These are phyloP conservation scores for Poeciliopsis turneri DNA, from an alignment of 2,797 vertebrate species.

Conservation along the genomic window DNA sequence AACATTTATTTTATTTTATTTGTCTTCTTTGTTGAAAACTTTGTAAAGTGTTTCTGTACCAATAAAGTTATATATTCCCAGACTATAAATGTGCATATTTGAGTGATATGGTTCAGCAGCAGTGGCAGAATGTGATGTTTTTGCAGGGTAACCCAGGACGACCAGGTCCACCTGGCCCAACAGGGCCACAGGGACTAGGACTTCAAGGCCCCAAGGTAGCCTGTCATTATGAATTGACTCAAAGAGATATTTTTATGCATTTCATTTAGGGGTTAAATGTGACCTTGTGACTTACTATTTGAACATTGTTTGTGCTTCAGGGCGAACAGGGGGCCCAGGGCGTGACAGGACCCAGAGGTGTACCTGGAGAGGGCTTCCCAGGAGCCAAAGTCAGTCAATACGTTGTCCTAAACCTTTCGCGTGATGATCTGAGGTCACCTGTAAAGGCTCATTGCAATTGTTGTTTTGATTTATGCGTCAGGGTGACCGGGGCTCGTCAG, in stretches of 20 bases:
- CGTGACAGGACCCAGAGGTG: slow-evolving; percentile 85
- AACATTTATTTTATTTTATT: neutral
- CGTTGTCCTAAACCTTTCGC: neutral
- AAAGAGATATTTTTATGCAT: neutral
- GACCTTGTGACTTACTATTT: neutral
- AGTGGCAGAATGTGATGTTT: neutral
- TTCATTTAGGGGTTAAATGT: neutral
- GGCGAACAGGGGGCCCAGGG: slow-evolving; percentile 89
- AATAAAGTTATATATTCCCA: neutral
- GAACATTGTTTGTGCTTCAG: slow-evolving; percentile 63
- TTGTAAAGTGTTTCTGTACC: neutral
- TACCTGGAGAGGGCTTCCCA: slow-evolving; percentile 86
- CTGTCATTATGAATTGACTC: neutral
- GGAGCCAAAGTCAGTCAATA: slow-evolving; percentile 85
- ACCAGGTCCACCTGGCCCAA: slow-evolving; percentile 81
- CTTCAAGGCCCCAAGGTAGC: slow-evolving; percentile 90
- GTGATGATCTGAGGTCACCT: neutral
- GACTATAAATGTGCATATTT: neutral
- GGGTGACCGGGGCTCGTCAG: slow-evolving; percentile 86
- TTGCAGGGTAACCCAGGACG: slow-evolving; percentile 85
- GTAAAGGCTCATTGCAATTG: neutral
- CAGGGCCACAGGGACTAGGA: slow-evolving; percentile 86
- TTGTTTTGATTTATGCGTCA: slow-evolving; percentile 47
- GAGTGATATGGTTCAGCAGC: neutral
- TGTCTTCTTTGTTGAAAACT: neutral